A percentile compares a stretch with the other conserved stretches of the same genome.
phyloP scores from a whole-genome alignment of 2,888 invertebrate genomes.

The Dryobota labecula region DNA sequence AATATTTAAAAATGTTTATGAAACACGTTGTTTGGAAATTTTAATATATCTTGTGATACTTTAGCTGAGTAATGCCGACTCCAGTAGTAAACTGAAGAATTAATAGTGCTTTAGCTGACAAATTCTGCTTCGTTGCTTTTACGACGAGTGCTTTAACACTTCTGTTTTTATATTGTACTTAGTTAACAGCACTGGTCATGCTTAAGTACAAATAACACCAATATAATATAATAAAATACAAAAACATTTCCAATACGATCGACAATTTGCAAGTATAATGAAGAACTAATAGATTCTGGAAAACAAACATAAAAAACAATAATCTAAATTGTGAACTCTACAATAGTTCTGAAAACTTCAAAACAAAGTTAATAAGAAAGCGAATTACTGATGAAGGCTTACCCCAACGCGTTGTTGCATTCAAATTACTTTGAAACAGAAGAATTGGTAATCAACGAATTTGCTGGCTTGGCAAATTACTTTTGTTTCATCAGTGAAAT shows the following conservation, averaged over 20 bases:
- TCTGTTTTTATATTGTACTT: conserved; percentile 26
- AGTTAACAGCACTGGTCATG: not conserved
- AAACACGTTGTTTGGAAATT: conserved; percentile 13
- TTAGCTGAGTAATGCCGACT: conserved; percentile 24
- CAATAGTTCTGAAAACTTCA: conserved; percentile 31
- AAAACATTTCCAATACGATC: not conserved
- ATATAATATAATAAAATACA: not conserved
- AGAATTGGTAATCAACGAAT: conserved; percentile 44
- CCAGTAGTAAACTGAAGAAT: conserved; percentile 55
- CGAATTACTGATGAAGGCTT: conserved; percentile 32
- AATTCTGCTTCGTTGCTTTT: conserved; percentile 44
- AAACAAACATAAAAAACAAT: conserved; percentile 8
- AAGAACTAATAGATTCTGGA: not conserved
- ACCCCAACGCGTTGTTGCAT: conserved; percentile 37
- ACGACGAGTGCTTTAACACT: conserved; percentile 30
- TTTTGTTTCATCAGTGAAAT: conserved; percentile 45
- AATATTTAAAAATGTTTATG: conserved; percentile 23
- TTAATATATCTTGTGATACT: conserved; percentile 37
- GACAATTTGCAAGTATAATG: not conserved
- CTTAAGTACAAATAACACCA: not conserved
- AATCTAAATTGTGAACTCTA: not conserved
- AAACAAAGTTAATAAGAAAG: conserved; percentile 17
- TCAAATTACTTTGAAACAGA: conserved; percentile 45
- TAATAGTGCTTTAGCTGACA: conserved; percentile 38
- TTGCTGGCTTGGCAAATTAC: conserved; percentile 44